Evolutionary conservation across 2,113 vertebrate species (phyloP), one percentile per base, ranked within the genome.

Genomic region (Phoxinus phoxinus): DNA sequence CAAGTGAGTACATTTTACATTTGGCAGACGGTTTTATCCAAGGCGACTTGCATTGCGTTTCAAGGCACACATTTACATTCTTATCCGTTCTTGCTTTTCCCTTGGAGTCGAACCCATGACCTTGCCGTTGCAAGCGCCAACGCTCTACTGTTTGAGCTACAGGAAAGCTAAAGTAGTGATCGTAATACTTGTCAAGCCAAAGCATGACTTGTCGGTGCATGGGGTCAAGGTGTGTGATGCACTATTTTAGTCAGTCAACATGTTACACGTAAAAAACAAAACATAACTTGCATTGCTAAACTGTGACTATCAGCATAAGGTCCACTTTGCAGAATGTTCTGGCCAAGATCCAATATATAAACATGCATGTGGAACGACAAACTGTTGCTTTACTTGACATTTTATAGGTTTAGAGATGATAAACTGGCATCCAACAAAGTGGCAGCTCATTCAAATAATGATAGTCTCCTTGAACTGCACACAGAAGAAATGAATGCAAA

Each of bases 101-200:
- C n/a, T n/a, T n/a, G n/a, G n/a, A n/a, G n/a, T n/a, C n/a, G n/a
- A n/a, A n/a, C n/a, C n/a, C n/a, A n/a, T n/a, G n/a, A n/a, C n/a
- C n/a, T n/a, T n/a, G n/a, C n/a, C n/a, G n/a, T n/a, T n/a, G n/a
- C n/a, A n/a, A n/a, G n/a, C n/a, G n/a, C n/a, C n/a, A n/a, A n/a
- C n/a, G n/a, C n/a, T n/a, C n/a, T n/a, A n/a, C n/a, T n/a, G n/a
- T n/a, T n/a, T n/a, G n/a, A n/a, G n/a, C n/a, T n/a, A n/a, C n/a
- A n/a, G n/a, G n/a, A n/a, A n/a, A n/a, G n/a, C n/a, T n/a, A n/a
- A n/a, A n/a, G n/a, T n/a, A n/a, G n/a, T n/a, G n/a, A n/a, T n/a
- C n/a, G n/a, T n/a, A n/a, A n/a, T 11, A 17, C 25, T 27, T 9
- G 71, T 95, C 93, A 95, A 95, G 83, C 94, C 96, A 80, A 96